phyloP scores from a whole-genome alignment of 2,113 vertebrate genomes.

The Atlantisia rogersi region DNA sequence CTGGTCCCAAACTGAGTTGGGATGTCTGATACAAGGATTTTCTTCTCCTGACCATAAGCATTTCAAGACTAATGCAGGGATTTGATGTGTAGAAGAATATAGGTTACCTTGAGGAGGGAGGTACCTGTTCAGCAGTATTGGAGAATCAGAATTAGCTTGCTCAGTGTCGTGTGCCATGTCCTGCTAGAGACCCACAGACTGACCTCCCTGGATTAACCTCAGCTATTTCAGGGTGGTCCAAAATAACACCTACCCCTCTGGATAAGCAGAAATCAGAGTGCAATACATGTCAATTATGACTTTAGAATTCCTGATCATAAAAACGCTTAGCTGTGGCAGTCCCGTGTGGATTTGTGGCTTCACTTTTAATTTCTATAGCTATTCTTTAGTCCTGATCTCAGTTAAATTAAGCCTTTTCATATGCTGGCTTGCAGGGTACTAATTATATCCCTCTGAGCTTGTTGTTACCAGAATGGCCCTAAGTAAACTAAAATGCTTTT shows the following conservation, averaged over 20 bases:
- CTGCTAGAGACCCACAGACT: neutral
- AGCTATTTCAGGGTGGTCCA: neutral
- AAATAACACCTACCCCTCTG: neutral
- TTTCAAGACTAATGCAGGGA: neutral
- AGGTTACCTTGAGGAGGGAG: neutral
- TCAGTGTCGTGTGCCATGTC: neutral
- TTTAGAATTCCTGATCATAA: constrained; percentile 4
- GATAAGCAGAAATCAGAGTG: neutral
- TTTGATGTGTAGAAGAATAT: neutral
- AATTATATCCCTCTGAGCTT: constrained; percentile 71
- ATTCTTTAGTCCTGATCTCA: constrained; percentile 68
- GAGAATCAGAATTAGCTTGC: neutral
- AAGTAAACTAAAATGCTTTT: constrained; percentile 40
- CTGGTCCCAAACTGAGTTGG: neutral
- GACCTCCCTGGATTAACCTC: neutral
- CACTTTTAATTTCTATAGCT: constrained; percentile 68
- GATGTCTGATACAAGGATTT: neutral
- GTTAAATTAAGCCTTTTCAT: constrained; percentile 75
- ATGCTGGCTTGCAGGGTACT: constrained; percentile 70
- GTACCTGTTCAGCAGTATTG: neutral
- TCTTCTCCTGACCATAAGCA: neutral
- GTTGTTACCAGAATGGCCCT: constrained; percentile 54
- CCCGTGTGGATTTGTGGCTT: constrained; percentile 60
- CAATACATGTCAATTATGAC: neutral
- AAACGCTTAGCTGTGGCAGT: constrained; percentile 1